phyloP scores from a whole-genome alignment of 30 jellyfish, hydroid and myxozoan genomes.

The Clytia hemisphaerica region DNA sequence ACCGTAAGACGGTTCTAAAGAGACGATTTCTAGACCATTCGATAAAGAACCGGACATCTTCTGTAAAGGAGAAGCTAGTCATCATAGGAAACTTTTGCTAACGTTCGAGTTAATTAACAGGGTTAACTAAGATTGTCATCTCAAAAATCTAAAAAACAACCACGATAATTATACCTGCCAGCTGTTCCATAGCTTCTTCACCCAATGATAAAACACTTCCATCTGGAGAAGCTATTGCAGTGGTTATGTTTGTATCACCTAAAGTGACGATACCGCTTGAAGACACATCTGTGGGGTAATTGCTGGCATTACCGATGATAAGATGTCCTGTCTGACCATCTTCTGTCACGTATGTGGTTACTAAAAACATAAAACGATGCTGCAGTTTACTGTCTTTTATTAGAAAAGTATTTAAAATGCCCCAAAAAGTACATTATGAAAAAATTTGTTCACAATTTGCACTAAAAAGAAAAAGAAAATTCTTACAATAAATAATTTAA shows the following conservation, averaged over 20 bases:
- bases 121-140: too few species aligned
- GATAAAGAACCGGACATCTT: too few species aligned
- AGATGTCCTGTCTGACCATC: conserved; percentile 95
- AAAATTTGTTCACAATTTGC: neutral
- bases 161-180: conserved; percentile 41
- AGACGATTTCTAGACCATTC: too few species aligned
- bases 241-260: conserved; percentile 51
- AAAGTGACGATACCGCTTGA: conserved; percentile 43
- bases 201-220: conserved; percentile 71
- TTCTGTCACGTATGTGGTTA: conserved; percentile 76
- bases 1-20: too few species aligned
- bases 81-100: too few species aligned
- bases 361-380: conserved; percentile 12
- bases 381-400: neutral
- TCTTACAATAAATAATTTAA: neutral
- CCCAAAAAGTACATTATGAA: neutral
- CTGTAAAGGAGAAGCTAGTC: too few species aligned
- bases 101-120: too few species aligned
- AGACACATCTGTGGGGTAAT: conserved; percentile 36
- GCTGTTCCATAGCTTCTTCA: conserved; percentile 55
- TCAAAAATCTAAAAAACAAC: too few species aligned
- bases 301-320: conserved; percentile 59
- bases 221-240: conserved; percentile 38
- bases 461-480: neutral
- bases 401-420: neutral